Base-by-base conservation (phyloP, 2,888 invertebrate genomes). In the Copidosoma aretas region DNA sequence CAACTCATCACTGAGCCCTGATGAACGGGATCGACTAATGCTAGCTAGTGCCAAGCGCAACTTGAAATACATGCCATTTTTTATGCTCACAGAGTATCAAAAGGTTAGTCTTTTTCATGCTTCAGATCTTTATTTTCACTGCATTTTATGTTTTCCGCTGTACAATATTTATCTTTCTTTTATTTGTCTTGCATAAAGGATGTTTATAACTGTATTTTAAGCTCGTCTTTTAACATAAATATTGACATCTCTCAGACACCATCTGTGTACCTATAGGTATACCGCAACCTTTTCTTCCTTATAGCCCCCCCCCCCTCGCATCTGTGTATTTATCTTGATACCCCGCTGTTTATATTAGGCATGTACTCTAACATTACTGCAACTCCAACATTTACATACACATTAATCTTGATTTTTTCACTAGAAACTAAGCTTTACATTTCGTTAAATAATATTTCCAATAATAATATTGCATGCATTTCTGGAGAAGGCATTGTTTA, bases 41-140 rank as follows among this genome's bases (percentile, higher is more conserved):
- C 86, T 99, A 73, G 93, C 94, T 46, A 97, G 97, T 80, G 99
- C 99, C 64, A 98, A 98, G 86, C 89, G 92, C 75, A 99, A 99
- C 86, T 87, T 99, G 68, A 91, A 93, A 71, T 91, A 92, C 60
- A 95, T 99, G 95, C 93, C 98, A 64, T 99, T 95, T 85, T 98
- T 98, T 84, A 98, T 98, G 73, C 89, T 99, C 73, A 97, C 97
- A 10, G 99, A 99, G 85, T 91, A 90, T 85, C 98, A 98, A 86
- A 93, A 93, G 88, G 93, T 93, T 77, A 61, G 49, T 56, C 4
- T 22, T 22, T 21, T 54, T 32, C 8, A 32, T 32, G 32, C 8
- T 32, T 5, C 8, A 32, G 8, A 32, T 32, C 8, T 32, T 8
- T 8, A 32, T 32, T 8, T 32, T 8, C 32, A 32, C 32, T 8